phyloP scores from a whole-genome alignment of 1,140 invertebrate genomes.

The Megalopta genalis region DNA sequence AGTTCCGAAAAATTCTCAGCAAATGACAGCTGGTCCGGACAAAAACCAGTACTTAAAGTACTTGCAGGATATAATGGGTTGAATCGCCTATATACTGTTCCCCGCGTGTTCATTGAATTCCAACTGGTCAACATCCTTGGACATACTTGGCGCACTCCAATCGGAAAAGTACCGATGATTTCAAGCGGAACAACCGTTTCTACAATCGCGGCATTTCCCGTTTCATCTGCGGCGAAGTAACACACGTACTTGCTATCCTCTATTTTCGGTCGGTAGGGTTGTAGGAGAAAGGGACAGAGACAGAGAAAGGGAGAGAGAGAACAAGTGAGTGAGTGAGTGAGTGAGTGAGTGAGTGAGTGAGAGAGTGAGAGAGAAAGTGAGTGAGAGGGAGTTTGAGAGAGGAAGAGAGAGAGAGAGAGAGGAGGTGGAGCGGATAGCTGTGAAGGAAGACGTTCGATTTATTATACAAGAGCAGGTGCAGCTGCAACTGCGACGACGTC shows the following conservation, averaged over 20 bases:
- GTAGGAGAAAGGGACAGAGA: not conserved
- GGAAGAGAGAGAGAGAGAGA: not conserved
- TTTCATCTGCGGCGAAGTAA: conserved; percentile 1
- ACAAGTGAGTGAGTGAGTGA: not conserved
- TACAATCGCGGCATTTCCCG: not conserved
- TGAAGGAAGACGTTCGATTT: conserved; percentile 43
- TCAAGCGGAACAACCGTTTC: not conserved
- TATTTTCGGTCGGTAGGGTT: not conserved
- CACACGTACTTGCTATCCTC: no score
- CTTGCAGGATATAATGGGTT: no score
- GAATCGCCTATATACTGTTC: not conserved
- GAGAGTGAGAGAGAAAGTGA: conserved; percentile 2
- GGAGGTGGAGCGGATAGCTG: not conserved
- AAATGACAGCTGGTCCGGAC: no score
- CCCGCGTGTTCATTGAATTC: conserved; percentile 23
- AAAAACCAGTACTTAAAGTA: no score
- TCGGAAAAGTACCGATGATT: not conserved
- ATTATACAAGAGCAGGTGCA: conserved; percentile 51
- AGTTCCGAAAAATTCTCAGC: no score
- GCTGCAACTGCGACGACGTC: conserved; percentile 61
- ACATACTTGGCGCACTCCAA: not conserved
- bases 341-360: not conserved
- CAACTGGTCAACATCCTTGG: conserved; percentile 6
- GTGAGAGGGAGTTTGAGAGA: not conserved
- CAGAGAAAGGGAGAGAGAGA: not conserved